A percentile compares a stretch with the other conserved stretches of the same genome.
Conservation (phyloP, 2,113 vertebrate species). For the Rhea americana region DNA sequence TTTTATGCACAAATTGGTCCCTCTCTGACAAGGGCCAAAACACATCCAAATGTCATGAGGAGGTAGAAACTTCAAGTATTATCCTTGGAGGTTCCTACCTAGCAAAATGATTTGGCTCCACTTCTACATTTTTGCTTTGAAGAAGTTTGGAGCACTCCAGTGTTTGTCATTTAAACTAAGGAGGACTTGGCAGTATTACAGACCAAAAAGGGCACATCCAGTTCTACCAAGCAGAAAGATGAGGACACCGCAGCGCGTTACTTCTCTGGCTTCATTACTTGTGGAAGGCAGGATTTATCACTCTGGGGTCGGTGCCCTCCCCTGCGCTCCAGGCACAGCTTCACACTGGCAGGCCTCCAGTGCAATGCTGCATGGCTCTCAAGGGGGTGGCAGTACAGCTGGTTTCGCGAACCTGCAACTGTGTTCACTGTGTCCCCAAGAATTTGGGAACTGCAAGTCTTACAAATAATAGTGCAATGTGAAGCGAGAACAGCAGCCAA, state of each 20-base stretch:
- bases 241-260: not conserved
- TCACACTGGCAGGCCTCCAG: not conserved
- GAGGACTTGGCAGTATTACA: not conserved
- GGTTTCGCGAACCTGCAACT: accelerated
- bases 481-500: not conserved
- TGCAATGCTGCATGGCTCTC: not conserved
- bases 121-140: not conserved
- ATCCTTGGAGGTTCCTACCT: not conserved
- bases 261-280: accelerated
- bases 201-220: not conserved
- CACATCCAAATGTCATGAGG: accelerated
- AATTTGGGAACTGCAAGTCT: not conserved
- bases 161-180: not conserved
- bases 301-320: accelerated
- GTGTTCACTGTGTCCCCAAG: not conserved
- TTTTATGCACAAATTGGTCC: not conserved
- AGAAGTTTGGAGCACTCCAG: not conserved
- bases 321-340: accelerated
- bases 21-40: not conserved
- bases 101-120: not conserved
- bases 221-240: not conserved
- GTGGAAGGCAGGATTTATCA: not conserved
- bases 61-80: not conserved
- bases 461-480: not conserved
- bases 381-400: not conserved